phyloP scores from a whole-genome alignment of 2,113 vertebrate species.

The Hylia prasina region DNA sequence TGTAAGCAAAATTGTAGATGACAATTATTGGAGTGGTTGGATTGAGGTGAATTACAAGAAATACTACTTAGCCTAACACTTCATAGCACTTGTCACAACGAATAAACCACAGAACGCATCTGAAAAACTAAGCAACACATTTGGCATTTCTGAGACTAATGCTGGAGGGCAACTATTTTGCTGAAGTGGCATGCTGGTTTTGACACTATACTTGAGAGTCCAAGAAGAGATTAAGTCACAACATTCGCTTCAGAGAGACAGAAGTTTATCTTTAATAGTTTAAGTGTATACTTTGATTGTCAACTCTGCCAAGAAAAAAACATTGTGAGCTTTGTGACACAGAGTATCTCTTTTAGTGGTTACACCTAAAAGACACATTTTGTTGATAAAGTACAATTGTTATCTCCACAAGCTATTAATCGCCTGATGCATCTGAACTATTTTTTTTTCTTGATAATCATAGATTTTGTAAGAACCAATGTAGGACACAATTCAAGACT shows the following conservation, averaged over 20 bases:
- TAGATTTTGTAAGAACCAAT: not conserved
- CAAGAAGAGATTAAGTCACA: not conserved
- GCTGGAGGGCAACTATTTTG: not conserved
- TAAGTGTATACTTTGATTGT: not conserved
- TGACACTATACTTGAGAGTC: not conserved
- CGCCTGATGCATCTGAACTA: not conserved
- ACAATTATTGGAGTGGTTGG: not conserved
- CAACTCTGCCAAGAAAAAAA: not conserved
- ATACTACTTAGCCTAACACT: conserved; percentile 2
- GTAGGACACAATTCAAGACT: not conserved
- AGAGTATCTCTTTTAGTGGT: not conserved
- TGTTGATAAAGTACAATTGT: not conserved
- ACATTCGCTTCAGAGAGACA: not conserved
- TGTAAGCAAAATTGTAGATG: not conserved
- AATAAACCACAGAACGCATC: not conserved
- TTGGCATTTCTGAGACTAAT: conserved; percentile 18
- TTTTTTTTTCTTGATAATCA: not conserved
- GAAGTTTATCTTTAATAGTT: not conserved
- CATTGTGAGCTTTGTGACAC: not conserved
- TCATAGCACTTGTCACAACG: not conserved
- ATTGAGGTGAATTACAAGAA: conserved; percentile 8
- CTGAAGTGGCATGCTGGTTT: not conserved
- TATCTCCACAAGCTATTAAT: not conserved
- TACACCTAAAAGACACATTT: not conserved
- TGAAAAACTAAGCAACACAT: not conserved